These are phyloP conservation scores for Trachops cirrhosus DNA, from an alignment of 2,797 vertebrate genomes.

Conservation along the genomic window DNA sequence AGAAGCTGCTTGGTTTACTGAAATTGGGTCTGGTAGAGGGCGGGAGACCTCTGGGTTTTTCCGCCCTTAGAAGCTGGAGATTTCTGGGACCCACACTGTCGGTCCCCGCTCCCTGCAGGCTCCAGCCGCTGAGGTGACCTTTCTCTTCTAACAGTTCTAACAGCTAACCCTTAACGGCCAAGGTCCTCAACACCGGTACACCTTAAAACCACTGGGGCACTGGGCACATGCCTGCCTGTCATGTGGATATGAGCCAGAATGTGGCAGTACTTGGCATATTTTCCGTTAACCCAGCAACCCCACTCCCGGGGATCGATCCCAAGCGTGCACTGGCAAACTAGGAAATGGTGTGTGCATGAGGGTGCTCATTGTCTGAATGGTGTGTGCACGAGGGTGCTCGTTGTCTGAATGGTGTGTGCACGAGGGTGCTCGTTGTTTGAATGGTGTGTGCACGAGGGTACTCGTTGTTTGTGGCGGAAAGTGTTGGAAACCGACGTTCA, in stretches of 20 bases:
- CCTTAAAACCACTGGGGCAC: background rate
- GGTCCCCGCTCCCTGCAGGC: background rate
- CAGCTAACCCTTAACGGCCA: background rate
- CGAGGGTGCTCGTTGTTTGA: background rate
- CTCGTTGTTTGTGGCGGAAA: background rate
- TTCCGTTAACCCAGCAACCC: background rate
- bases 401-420: background rate
- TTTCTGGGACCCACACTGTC: background rate
- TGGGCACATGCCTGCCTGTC: background rate
- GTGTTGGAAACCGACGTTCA: background rate
- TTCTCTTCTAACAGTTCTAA: background rate
- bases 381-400: background rate
- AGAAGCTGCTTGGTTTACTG: background rate
- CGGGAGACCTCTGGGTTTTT: background rate
- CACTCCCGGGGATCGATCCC: no score
- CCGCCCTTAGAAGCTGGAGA: background rate
- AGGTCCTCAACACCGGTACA: background rate
- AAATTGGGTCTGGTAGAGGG: background rate
- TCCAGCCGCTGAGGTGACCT: background rate
- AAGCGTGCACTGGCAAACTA: background rate
- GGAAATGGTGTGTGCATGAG: background rate
- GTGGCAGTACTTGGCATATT: background rate
- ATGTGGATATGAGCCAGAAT: background rate
- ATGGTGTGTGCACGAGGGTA: background rate
- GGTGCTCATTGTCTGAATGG: no score